phyloP scores from a whole-genome alignment of 2,113 vertebrate species.

The Sphyrna mokarran region DNA sequence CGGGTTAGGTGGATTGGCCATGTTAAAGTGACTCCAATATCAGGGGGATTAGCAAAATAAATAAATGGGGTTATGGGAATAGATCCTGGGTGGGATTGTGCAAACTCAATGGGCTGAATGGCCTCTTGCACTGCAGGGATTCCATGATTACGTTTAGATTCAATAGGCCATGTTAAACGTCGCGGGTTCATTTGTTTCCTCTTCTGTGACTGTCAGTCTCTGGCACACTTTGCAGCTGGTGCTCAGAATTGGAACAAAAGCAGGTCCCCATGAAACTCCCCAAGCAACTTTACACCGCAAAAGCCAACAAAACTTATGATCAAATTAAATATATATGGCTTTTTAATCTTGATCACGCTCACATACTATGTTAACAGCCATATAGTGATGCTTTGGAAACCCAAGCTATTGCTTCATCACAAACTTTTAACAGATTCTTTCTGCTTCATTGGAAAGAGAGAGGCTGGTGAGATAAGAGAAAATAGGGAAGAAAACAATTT shows the following conservation, averaged over 20 bases:
- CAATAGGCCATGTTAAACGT: neutral
- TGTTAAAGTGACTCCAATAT: too few species aligned
- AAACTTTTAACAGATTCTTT: neutral
- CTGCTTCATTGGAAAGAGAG: neutral
- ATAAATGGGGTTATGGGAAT: too few species aligned
- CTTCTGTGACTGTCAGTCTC: constrained; percentile 9
- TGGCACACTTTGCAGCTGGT: neutral
- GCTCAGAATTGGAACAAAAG: constrained; percentile 18
- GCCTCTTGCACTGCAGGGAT: too few species aligned
- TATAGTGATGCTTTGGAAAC: neutral
- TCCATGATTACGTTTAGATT: neutral
- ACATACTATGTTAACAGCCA: neutral
- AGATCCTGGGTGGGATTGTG: too few species aligned
- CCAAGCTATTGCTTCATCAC: neutral
- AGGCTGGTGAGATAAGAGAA: neutral
- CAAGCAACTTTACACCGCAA: neutral
- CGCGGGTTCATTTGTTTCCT: neutral
- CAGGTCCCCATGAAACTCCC: neutral
- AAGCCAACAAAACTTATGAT: neutral
- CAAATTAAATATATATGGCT: neutral
- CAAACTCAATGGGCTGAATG: neutral
- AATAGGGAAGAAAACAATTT: neutral
- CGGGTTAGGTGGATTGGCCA: too few species aligned
- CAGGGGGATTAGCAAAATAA: too few species aligned
- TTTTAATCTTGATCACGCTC: neutral